Conservation (phyloP, 2,797 vertebrate genomes). For the Graptemys geographica region DNA sequence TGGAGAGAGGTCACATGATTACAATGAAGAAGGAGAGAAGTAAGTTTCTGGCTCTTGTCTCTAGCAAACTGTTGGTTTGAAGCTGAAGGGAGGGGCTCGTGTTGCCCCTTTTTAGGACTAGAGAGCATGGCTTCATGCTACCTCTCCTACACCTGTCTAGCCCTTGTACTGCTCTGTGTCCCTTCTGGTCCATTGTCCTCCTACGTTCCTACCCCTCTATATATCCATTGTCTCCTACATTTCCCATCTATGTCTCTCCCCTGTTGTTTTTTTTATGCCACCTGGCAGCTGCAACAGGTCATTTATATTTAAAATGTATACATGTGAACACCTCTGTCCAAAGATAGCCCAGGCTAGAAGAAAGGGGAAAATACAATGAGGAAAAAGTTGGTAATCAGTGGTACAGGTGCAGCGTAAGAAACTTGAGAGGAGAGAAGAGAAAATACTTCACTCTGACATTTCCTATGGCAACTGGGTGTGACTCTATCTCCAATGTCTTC, state of each 20-base stretch:
- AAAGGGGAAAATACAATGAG: background rate
- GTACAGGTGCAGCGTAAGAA: background rate
- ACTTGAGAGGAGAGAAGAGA: background rate
- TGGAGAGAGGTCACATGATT: background rate
- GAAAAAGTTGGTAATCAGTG: background rate
- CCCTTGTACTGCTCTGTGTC: too few relatives aligned
- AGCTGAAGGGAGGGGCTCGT: background rate
- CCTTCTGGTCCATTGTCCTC: background rate
- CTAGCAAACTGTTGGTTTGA: background rate
- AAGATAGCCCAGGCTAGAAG: background rate
- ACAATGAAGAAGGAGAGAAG: background rate
- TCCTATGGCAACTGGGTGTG: background rate
- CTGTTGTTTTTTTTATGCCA: background rate
- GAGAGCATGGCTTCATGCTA: background rate
- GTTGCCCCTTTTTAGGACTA: background rate
- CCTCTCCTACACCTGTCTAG: accelerated
- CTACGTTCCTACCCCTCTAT: background rate
- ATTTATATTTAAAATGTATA: background rate
- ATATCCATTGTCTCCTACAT: background rate
- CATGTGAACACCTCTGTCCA: background rate
- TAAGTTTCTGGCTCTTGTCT: background rate
- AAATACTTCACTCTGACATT: background rate
- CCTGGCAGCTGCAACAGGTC: background rate
- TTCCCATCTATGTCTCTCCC: background rate
- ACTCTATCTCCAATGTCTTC: background rate